phyloP scores from a whole-genome alignment of 2,888 invertebrate genomes.

The Noctua fimbriata region DNA sequence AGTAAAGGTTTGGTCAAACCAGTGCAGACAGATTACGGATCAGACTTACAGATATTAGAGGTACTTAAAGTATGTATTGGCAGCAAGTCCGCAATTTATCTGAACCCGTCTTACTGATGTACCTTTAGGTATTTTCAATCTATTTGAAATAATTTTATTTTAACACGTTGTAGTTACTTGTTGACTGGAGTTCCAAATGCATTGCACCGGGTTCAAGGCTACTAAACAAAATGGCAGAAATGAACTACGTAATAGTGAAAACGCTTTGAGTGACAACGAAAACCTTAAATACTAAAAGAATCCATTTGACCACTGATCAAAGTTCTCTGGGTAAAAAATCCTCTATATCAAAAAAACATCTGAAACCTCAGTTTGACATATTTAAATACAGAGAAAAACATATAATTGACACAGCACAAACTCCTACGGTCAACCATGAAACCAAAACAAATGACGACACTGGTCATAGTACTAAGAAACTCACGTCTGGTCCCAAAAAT shows the following conservation, averaged over 20 bases:
- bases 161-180: background rate
- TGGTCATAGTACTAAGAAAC: conserved; percentile 12
- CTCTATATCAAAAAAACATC: background rate
- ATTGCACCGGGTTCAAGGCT: too few relatives aligned
- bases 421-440: background rate
- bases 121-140: background rate
- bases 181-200: background rate
- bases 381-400: background rate
- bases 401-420: conserved; percentile 24
- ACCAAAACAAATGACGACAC: conserved; percentile 1
- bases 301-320: background rate
- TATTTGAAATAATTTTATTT: conserved; percentile 14
- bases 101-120: background rate
- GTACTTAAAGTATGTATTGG: background rate
- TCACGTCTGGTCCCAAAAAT: conserved; percentile 48
- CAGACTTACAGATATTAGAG: background rate
- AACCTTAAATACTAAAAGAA: background rate
- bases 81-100: background rate
- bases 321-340: background rate
- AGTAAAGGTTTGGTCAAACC: background rate
- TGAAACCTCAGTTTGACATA: conserved; percentile 25
- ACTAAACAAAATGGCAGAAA: background rate
- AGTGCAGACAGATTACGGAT: background rate
- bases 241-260: background rate
- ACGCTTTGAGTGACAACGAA: background rate